Evolutionary conservation across 2,797 vertebrate species (phyloP), one percentile per base, ranked within the genome.

Genomic region (Peromyscus nudipes): DNA sequence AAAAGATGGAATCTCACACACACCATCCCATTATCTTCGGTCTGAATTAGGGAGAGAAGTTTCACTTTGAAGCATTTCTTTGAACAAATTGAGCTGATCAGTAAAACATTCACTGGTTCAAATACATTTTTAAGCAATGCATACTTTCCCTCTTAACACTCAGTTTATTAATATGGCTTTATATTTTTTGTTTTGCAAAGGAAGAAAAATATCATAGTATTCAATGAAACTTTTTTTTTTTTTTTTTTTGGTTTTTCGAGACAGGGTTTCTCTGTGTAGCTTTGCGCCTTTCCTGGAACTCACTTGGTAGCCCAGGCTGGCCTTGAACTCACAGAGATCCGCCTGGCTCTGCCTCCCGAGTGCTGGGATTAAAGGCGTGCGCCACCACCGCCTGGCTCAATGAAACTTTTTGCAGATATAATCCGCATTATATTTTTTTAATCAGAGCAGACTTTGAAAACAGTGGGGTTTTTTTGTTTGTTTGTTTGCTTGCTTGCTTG

Each of bases 91-190:
- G 64, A n/a, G 2, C 25, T 90, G 21, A 62, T 9, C 55, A 69
- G 43, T 57, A 76, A 76, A 71, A 80, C 83, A 34, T 62, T 91
- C 46, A 91, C 12, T 49, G 34, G 55, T 77, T 88, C 19, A 62
- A 84, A n/a, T 57, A 13, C 31, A 84, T 94, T 86, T 93, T 95
- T 90, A 94, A 93, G 67, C 11, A 92, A 79, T 86, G 57, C 21
- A 57, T 46, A 55, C 4, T 81, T n/a, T 23, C 34, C 34, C 49
- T 83, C 49, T 84, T 87, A 92, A 83, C 23, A 88, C 2, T 29
- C 55, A 31, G 6, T 10, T 80, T 75, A 64, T 83, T 21, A 40
- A 1, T 69, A 75, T 80, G 76, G 25, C 4, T 89, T 77, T 93
- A 64, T 21, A 21, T 80, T 87, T 19, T 93, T 19, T 75, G 71